A percentile compares a stretch with the other conserved stretches of the same genome.
These are phyloP conservation scores for Stenolophus ochropezus DNA, from an alignment of 2,888 invertebrate species.

Conservation along the genomic window DNA sequence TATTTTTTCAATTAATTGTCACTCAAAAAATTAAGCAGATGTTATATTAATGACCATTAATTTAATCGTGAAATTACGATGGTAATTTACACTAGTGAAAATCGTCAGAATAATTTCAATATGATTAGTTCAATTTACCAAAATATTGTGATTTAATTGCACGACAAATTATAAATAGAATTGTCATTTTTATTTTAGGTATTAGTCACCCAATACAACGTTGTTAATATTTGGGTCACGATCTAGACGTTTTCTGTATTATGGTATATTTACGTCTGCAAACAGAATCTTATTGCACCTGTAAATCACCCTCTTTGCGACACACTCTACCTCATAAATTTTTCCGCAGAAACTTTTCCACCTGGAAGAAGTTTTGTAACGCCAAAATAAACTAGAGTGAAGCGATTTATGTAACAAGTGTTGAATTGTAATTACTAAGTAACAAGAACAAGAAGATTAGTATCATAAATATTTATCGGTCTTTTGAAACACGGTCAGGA, in stretches of 20 bases:
- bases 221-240: too few relatives aligned
- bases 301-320: neutral
- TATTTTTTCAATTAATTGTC: too few relatives aligned
- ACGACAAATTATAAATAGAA: too few relatives aligned
- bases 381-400: neutral
- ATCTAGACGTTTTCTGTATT: neutral
- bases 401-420: slow-evolving; percentile 20
- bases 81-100: too few relatives aligned
- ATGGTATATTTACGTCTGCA: neutral
- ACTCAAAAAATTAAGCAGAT: too few relatives aligned
- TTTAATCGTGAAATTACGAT: too few relatives aligned
- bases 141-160: too few relatives aligned
- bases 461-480: slow-evolving; percentile 20
- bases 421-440: slow-evolving; percentile 20
- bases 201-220: too few relatives aligned
- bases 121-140: too few relatives aligned
- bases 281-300: neutral
- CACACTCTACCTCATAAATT: neutral
- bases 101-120: too few relatives aligned
- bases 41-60: too few relatives aligned
- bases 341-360: neutral
- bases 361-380: neutral
- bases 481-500: slow-evolving; percentile 21
- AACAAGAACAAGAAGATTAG: slow-evolving; percentile 9
- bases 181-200: too few relatives aligned